Evolutionary conservation across 2,888 invertebrate genomes (phyloP), one percentile per base, ranked within the genome.

Genomic region (Campoletis raptor): DNA sequence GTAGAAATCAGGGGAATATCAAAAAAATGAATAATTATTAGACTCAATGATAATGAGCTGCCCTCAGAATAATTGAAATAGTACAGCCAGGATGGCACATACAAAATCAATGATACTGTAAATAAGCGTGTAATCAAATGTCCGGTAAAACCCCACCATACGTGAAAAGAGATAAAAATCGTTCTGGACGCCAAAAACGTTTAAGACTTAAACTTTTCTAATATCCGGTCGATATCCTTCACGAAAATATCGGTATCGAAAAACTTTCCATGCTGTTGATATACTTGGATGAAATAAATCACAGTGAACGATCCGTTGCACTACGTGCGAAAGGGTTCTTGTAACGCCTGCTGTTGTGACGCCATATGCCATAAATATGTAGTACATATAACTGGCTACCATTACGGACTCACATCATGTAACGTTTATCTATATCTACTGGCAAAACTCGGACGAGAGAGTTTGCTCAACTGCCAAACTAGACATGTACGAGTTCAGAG

Each of bases 151-250:
- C 30, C 61, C 30, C 30, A 61, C 6, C 5, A 21, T 21, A 7
- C 5, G 15, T 57, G 30, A 21, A 70, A 79, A 69, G 15, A 40
- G 18, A 61, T 24, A 74, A 42, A 30, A 42, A 37, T 74, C 21
- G 24, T 42, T 1, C 18, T 40, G 24, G 9, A 24, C 30, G 73
- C 78, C 74, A 64, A 45, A 12, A 15, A 81, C 30, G 52, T 70
- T 64, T 9, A 73, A 79, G 74, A 79, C 85, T 24, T 8, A 70
- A 85, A 85, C 82, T 85, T 85, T 85, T 74, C 79, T 66, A 54
- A 85, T 82, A 81, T 69, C 66, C 64, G 64, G 30, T 37, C 36
- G 42, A 45, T n/a, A 45, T 15, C n/a, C 24, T 69, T 12, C 37
- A n/a, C 66, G 52, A 24, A 52, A 61, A 82, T 79, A 82, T 64